Conservation (phyloP, 1,140 invertebrate genomes). For the Zaprionus nigranus region DNA sequence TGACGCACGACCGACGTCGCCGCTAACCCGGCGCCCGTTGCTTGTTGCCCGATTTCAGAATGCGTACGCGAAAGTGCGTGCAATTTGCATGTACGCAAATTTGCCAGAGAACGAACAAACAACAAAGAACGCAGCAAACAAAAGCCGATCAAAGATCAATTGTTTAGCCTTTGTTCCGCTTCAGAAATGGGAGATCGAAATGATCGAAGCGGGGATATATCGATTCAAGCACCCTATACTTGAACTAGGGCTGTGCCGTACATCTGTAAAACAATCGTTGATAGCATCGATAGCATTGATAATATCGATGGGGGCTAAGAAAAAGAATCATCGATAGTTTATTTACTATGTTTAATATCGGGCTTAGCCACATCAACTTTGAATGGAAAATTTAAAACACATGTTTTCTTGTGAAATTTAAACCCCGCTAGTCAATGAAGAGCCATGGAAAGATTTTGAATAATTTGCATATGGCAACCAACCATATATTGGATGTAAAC, state of each 20-base stretch:
- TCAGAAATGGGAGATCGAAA: slow-evolving; percentile 9
- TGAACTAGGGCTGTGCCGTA: neutral
- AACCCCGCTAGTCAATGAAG: no score
- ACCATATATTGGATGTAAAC: no score
- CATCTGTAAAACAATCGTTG: no score
- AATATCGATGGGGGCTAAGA: no score
- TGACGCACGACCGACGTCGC: slow-evolving; percentile 61
- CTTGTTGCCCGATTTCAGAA: slow-evolving; percentile 21
- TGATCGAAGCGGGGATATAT: neutral
- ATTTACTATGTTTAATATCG: no score
- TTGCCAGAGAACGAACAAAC: slow-evolving; percentile 62
- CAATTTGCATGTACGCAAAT: slow-evolving; percentile 70
- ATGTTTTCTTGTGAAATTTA: no score
- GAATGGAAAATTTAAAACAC: no score
- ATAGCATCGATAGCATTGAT: no score
- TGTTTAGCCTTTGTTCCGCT: slow-evolving; percentile 21
- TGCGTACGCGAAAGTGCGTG: slow-evolving; percentile 54
- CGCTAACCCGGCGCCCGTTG: slow-evolving; percentile 33
- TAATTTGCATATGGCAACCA: no score
- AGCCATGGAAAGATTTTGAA: no score
- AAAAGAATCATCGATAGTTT: no score
- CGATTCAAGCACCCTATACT: neutral
- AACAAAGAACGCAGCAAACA: slow-evolving; percentile 50
- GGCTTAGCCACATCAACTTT: no score
- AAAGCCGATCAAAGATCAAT: slow-evolving; percentile 74